phyloP scores from a whole-genome alignment of 1,140 invertebrate species.

The Drosophila pandora region DNA sequence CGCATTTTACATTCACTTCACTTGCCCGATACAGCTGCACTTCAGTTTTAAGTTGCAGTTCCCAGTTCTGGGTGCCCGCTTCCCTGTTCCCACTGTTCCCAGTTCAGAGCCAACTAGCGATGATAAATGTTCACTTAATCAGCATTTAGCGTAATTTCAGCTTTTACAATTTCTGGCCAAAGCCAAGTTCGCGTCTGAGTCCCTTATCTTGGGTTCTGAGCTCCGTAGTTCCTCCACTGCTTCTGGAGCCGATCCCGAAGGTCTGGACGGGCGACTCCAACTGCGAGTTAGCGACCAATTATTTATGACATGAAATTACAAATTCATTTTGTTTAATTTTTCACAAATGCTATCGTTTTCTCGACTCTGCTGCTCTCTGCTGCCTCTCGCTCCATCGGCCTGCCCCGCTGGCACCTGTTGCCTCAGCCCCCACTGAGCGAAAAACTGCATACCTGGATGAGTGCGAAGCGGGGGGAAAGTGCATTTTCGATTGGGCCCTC shows the following conservation, averaged over 20 bases:
- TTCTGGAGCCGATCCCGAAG: slow-evolving; percentile 44
- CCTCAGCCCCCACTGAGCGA: slow-evolving; percentile 8
- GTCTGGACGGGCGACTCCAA: slow-evolving; percentile 25
- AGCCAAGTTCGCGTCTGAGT: slow-evolving; percentile 14
- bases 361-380: not conserved
- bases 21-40: slow-evolving; percentile 60
- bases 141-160: slow-evolving; percentile 84
- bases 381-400: not conserved
- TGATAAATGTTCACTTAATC: slow-evolving; percentile 84
- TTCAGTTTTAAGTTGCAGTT: slow-evolving; percentile 11
- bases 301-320: slow-evolving; percentile 84
- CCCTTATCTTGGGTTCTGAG: slow-evolving; percentile 31
- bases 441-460: not conserved
- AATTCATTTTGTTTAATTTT: slow-evolving; percentile 84
- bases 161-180: slow-evolving; percentile 70
- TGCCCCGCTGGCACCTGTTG: slow-evolving; percentile 55
- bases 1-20: slow-evolving; percentile 20
- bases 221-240: not conserved
- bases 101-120: slow-evolving; percentile 62
- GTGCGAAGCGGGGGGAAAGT: not conserved
- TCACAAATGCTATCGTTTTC: slow-evolving; percentile 61
- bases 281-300: slow-evolving; percentile 79
- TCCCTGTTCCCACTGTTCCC: slow-evolving; percentile 8
- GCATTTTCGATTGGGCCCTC: not conserved
- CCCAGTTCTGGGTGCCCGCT: not conserved